Percentiles rank a stretch among this genome's conserved stretches.
Conservation (phyloP, 2,113 vertebrate genomes). For the Xenopus borealis region DNA sequence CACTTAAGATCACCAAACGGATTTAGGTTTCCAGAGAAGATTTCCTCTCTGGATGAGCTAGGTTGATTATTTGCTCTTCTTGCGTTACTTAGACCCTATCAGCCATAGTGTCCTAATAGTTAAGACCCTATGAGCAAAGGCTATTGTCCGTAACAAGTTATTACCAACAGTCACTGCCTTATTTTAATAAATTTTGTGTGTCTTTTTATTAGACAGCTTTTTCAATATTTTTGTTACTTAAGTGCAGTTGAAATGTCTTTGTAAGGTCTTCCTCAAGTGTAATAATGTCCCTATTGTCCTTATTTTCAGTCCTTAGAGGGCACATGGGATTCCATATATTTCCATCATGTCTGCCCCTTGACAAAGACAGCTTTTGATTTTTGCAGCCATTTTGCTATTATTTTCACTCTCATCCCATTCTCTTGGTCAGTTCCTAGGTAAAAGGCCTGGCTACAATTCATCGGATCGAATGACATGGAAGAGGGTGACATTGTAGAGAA, state of each 20-base stretch:
- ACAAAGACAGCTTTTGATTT: conserved; percentile 47
- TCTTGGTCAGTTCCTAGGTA: conserved; percentile 42
- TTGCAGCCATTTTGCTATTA: conserved; percentile 59
- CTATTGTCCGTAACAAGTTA: conserved; percentile 9
- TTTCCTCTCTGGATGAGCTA: neutral
- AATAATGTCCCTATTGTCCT: conserved; percentile 12
- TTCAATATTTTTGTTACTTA: conserved; percentile 51
- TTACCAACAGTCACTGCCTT: conserved; percentile 89
- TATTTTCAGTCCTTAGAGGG: neutral
- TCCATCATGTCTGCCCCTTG: neutral
- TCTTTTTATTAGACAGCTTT: conserved; percentile 61
- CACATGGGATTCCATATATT: neutral
- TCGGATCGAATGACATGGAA: conserved; percentile 95
- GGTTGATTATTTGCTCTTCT: too few species aligned
- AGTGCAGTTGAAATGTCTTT: conserved; percentile 71
- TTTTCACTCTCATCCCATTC: neutral
- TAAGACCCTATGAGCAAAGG: neutral
- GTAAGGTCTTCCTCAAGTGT: conserved; percentile 12
- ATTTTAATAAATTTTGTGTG: conserved; percentile 54
- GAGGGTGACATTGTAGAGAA: conserved; percentile 96
- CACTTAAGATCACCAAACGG: neutral
- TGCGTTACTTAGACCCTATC: neutral
- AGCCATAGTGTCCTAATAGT: neutral
- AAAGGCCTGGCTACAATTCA: conserved; percentile 74
- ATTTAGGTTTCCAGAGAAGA: neutral